Evolutionary conservation across 1,140 invertebrate genomes (phyloP).

Genomic region (Argopecten irradians): DNA sequence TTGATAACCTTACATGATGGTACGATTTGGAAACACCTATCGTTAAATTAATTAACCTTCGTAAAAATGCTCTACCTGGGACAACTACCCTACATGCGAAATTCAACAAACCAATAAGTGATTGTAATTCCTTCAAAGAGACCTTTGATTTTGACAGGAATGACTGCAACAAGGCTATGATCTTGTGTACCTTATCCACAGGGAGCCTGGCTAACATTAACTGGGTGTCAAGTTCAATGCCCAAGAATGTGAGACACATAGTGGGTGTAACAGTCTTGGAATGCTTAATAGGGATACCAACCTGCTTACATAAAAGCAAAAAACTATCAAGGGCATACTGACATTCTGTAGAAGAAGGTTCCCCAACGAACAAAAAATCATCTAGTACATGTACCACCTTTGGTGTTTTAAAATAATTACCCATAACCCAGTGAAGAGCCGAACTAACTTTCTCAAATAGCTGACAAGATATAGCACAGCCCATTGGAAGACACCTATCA

Average conservation of each 20-base stretch:
- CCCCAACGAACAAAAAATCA: slow-evolving; percentile 37
- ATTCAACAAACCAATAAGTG: slow-evolving; percentile 38
- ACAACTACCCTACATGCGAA: slow-evolving; percentile 38
- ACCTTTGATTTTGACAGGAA: slow-evolving; percentile 9
- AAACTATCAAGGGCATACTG: not conserved
- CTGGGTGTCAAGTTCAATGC: slow-evolving; percentile 28
- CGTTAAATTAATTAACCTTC: no score
- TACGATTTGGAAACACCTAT: slow-evolving; percentile 18
- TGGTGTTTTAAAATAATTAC: not conserved
- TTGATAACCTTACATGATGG: not conserved
- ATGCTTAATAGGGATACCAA: slow-evolving; percentile 32
- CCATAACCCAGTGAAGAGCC: slow-evolving; percentile 27
- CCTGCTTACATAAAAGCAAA: not conserved
- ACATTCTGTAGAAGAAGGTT: not conserved
- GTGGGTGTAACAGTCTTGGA: slow-evolving; percentile 23
- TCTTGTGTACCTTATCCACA: slow-evolving; percentile 30
- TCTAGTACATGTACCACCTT: slow-evolving; percentile 32
- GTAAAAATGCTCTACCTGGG: slow-evolving; percentile 35
- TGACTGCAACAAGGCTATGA: not conserved
- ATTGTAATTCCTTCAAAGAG: slow-evolving; percentile 37
- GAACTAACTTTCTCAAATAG: slow-evolving; percentile 40
- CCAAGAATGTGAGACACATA: slow-evolving; percentile 26
- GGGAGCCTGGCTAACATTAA: slow-evolving; percentile 29
- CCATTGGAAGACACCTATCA: slow-evolving; percentile 34
- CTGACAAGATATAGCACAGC: slow-evolving; percentile 35